Evolutionary conservation across 2,888 invertebrate genomes (phyloP).

Genomic region (Harpagoxenus sublaevis): DNA sequence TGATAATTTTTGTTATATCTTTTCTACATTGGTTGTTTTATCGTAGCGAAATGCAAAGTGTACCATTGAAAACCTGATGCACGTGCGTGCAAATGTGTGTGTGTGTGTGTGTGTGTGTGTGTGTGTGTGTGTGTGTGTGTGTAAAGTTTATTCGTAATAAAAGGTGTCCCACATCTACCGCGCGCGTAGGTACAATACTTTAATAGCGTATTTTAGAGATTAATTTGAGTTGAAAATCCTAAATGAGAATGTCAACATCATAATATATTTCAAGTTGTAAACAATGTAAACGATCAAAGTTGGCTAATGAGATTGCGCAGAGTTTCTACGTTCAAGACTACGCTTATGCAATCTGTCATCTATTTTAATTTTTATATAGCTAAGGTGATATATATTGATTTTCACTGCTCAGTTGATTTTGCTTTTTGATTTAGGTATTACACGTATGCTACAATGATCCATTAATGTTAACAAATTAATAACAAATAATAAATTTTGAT

Average conservation of each 20-base stretch:
- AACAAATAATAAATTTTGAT: neutral
- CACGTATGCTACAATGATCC: neutral
- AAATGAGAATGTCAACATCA: constrained; percentile 26
- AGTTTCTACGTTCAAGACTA: constrained; percentile 5
- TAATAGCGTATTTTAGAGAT: constrained; percentile 4
- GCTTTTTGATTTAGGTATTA: neutral
- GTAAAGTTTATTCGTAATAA: neutral
- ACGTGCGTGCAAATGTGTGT: neutral
- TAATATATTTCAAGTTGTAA: constrained; percentile 28
- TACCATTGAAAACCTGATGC: neutral
- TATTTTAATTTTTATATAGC: neutral
- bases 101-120: neutral
- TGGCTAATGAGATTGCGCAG: constrained; percentile 16
- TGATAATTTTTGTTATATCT: neutral
- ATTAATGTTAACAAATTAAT: neutral
- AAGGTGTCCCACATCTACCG: constrained; percentile 1
- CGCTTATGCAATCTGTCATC: constrained; percentile 2
- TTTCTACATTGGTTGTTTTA: neutral
- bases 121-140: too few relatives aligned
- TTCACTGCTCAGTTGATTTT: neutral
- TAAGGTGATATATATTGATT: neutral
- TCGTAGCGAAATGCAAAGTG: neutral
- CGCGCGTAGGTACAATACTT: neutral
- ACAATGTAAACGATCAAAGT: constrained; percentile 31
- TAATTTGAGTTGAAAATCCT: constrained; percentile 20